Evolutionary conservation across 2,113 vertebrate genomes (phyloP).

Genomic region (Ia io): DNA sequence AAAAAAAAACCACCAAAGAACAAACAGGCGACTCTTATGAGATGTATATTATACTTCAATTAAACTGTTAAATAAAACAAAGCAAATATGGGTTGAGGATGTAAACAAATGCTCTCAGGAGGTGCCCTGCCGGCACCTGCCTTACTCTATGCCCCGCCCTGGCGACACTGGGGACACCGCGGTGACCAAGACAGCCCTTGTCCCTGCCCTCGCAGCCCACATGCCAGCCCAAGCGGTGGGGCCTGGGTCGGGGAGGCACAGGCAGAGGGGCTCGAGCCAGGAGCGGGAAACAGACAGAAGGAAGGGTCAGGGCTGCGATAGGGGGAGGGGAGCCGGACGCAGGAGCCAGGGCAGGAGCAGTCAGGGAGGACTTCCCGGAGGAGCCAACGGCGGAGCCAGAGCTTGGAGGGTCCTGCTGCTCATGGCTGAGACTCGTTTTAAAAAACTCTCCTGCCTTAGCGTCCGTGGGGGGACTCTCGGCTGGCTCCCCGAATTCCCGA

Average conservation of each 20-base stretch:
- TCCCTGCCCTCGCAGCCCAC: neutral
- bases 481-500: neutral
- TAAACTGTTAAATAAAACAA: neutral
- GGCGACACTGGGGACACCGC: neutral
- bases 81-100: neutral
- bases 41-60: neutral
- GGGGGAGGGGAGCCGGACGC: neutral
- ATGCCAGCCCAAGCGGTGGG: neutral
- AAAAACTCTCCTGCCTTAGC: no score
- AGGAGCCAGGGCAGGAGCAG: neutral
- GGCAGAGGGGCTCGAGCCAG: neutral
- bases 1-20: no score
- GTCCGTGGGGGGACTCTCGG: accelerated
- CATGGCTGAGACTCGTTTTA: neutral
- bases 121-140: neutral
- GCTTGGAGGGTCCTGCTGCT: neutral
- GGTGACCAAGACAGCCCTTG: neutral
- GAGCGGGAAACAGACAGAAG: no score
- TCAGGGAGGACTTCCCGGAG: neutral
- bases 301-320: neutral
- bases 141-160: neutral
- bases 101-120: neutral
- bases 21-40: neutral
- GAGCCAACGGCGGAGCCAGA: neutral
- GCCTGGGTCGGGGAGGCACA: neutral